Conservation (phyloP, 2,797 vertebrate species). For the Molothrus ater region DNA sequence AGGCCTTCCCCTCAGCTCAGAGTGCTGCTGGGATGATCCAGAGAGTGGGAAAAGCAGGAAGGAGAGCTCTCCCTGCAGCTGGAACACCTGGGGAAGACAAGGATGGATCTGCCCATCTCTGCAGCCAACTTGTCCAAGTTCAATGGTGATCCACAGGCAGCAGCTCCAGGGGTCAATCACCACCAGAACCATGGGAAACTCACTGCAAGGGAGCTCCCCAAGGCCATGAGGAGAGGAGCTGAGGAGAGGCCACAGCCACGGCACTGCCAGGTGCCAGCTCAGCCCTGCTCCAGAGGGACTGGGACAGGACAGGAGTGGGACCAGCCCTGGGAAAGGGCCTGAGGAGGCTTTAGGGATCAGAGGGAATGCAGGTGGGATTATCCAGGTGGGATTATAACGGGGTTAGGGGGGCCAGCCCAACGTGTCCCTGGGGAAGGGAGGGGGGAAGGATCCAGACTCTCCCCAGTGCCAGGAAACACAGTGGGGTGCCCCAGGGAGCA, state of each 20-base stretch:
- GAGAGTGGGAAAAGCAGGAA: too few species aligned
- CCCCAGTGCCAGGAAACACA: fast-evolving
- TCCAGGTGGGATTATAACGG: neutral
- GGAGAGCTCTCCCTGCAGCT: neutral
- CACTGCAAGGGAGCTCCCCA: neutral
- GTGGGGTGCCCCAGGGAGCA: neutral
- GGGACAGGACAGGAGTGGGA: neutral
- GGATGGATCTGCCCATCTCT: fast-evolving
- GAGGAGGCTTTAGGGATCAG: neutral
- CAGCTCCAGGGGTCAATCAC: neutral
- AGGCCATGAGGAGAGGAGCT: neutral
- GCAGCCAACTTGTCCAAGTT: fast-evolving
- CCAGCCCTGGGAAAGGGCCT: neutral
- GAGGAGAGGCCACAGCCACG: neutral
- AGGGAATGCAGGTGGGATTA: neutral
- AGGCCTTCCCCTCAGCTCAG: fast-evolving
- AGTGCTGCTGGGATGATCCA: neutral
- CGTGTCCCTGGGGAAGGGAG: fast-evolving
- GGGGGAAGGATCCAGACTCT: neutral
- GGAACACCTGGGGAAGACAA: neutral
- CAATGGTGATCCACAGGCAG: neutral
- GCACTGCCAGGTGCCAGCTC: neutral
- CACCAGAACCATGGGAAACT: fast-evolving
- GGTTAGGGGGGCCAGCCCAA: fast-evolving
- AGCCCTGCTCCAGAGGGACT: neutral